Percentiles rank a stretch among this genome's conserved stretches.
Evolutionary conservation across 2,888 invertebrate genomes (phyloP).

Genomic region (Pteria penguin): DNA sequence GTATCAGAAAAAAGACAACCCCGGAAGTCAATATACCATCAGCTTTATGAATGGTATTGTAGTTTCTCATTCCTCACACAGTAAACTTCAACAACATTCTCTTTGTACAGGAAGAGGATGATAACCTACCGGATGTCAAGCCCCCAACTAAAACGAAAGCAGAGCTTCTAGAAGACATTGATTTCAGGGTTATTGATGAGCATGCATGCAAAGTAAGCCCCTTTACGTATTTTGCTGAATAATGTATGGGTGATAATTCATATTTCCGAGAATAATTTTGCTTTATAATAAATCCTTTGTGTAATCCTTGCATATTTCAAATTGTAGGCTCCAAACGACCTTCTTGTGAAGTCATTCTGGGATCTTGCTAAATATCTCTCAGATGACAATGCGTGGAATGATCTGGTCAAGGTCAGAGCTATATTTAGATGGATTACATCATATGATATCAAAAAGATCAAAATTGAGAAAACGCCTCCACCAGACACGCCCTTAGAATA

Average conservation of each 20-base stretch:
- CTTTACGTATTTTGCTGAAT: no score
- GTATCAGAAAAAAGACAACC: no score
- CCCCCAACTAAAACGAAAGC: slow-evolving; percentile 18
- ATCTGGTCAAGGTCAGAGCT: slow-evolving; percentile 57
- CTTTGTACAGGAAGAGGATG: slow-evolving; percentile 1
- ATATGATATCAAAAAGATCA: slow-evolving; percentile 61
- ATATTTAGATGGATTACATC: slow-evolving; percentile 71
- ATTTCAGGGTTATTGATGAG: slow-evolving; percentile 30
- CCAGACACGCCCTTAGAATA: slow-evolving; percentile 68
- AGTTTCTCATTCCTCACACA: no score
- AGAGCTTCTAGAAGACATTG: slow-evolving; percentile 24
- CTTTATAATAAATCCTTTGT: no score
- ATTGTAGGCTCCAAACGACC: slow-evolving; percentile 47
- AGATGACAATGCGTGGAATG: slow-evolving; percentile 42
- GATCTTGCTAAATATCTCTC: slow-evolving; percentile 55
- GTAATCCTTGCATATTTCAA: neutral
- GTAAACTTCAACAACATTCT: neutral
- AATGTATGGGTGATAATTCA: no score
- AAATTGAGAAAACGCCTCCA: slow-evolving; percentile 54
- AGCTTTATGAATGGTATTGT: no score
- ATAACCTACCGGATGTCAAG: slow-evolving; percentile 21
- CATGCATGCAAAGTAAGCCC: slow-evolving; percentile 28
- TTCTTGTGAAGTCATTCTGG: slow-evolving; percentile 53
- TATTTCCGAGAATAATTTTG: no score
- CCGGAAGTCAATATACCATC: no score